phyloP scores from a whole-genome alignment of 2,797 vertebrate species.

The Euthynnus affinis region DNA sequence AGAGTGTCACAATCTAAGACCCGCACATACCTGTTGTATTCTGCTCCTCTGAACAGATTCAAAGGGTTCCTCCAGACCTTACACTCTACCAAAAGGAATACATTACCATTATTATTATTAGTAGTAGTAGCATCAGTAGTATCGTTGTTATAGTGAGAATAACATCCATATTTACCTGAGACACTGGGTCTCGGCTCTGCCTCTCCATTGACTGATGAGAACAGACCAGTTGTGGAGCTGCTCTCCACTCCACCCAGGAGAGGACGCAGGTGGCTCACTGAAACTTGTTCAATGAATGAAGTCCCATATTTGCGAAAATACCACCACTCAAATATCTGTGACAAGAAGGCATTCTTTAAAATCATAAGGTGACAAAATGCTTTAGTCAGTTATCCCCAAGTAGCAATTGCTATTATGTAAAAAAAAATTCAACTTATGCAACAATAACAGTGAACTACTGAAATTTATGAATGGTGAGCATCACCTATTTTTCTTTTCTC shows the following conservation, averaged over 20 bases:
- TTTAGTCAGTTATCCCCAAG: background rate
- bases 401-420: background rate
- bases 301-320: conserved; percentile 98
- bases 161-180: conserved; percentile 84
- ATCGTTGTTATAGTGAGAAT: background rate
- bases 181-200: conserved; percentile 91
- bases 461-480: background rate
- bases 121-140: background rate
- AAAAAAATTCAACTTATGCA: background rate
- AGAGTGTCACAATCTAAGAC: background rate
- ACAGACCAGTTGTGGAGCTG: conserved; percentile 87
- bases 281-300: conserved; percentile 98
- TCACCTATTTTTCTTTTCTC: background rate
- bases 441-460: background rate
- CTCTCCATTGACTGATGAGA: conserved; percentile 89
- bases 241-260: conserved; percentile 93
- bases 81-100: conserved; percentile 88
- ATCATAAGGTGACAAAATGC: background rate
- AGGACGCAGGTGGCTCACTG: conserved; percentile 96
- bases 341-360: background rate
- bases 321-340: conserved; percentile 99
- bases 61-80: conserved; percentile 99
- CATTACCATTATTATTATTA: background rate
- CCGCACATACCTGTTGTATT: conserved; percentile 94
- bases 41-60: conserved; percentile 98